Conservation (phyloP, 2,797 vertebrate genomes). For the Malurus splendens region DNA sequence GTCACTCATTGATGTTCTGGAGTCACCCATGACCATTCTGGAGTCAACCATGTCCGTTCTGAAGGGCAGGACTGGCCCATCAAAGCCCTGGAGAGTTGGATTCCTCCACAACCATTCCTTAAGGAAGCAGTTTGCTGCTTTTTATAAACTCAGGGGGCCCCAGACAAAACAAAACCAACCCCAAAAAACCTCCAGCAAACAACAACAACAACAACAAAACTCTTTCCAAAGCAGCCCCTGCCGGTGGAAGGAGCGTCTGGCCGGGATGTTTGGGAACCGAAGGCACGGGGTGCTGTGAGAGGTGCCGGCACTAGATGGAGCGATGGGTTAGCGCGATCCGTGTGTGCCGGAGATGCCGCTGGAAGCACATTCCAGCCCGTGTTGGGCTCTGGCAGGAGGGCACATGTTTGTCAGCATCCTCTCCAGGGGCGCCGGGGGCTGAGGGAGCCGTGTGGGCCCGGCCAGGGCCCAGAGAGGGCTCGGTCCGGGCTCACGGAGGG, state of each 20-base stretch:
- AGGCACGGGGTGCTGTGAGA: not conserved
- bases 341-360: not conserved
- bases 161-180: not conserved
- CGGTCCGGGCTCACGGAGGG: no score
- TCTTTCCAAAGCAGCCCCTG: not conserved
- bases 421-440: not conserved
- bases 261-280: not conserved
- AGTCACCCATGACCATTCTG: fast-evolving
- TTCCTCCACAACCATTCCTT: not conserved
- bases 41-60: fast-evolving
- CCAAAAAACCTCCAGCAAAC: not conserved
- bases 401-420: not conserved
- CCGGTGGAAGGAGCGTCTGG: fast-evolving
- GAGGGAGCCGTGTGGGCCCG: not conserved
- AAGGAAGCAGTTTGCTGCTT: not conserved
- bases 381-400: not conserved
- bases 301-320: slow-evolving; percentile 46
- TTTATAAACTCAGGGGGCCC: not conserved
- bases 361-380: not conserved
- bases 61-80: not conserved
- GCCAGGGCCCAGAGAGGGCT: not conserved
- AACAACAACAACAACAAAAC: not conserved
- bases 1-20: not conserved
- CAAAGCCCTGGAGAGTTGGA: no score
- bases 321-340: not conserved